Evolutionary conservation across 2,888 invertebrate species (phyloP).

Genomic region (Chrysotoxum bicinctum): DNA sequence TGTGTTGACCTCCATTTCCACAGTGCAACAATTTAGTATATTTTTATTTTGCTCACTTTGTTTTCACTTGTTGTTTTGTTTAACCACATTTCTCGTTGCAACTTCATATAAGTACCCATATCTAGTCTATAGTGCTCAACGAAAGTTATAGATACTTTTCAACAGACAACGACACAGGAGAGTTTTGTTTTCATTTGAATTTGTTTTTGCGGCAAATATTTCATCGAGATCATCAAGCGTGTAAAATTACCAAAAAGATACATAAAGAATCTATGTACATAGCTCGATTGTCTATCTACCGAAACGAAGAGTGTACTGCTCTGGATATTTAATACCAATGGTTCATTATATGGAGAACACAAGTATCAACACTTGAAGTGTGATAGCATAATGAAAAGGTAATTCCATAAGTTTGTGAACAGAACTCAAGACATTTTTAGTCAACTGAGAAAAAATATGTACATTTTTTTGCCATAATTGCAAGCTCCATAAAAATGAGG

Average conservation of each 20-base stretch:
- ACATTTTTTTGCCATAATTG: not conserved
- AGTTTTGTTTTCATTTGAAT: constrained; percentile 20
- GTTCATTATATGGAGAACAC: constrained; percentile 9
- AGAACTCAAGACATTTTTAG: not conserved
- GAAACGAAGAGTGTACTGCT: constrained; percentile 59
- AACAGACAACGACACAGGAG: not conserved
- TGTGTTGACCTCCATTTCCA: constrained; percentile 69
- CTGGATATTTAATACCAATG: constrained; percentile 53
- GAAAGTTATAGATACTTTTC: not conserved
- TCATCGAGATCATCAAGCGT: constrained; percentile 13
- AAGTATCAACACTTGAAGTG: constrained; percentile 24
- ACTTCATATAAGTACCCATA: not conserved
- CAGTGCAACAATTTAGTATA: constrained; percentile 24
- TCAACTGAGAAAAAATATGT: not conserved
- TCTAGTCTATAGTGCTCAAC: not conserved
- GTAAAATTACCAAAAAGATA: constrained; percentile 10
- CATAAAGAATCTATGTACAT: not conserved
- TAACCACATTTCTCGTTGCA: not conserved
- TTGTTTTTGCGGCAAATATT: not conserved
- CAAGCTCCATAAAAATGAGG: not conserved
- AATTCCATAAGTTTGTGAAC: constrained; percentile 35
- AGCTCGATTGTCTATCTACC: not conserved
- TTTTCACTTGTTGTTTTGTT: constrained; percentile 39
- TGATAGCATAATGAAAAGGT: constrained; percentile 63
- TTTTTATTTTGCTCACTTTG: constrained; percentile 31